phyloP scores from a whole-genome alignment of 2,797 vertebrate species.

The Hippocampus kuda region DNA sequence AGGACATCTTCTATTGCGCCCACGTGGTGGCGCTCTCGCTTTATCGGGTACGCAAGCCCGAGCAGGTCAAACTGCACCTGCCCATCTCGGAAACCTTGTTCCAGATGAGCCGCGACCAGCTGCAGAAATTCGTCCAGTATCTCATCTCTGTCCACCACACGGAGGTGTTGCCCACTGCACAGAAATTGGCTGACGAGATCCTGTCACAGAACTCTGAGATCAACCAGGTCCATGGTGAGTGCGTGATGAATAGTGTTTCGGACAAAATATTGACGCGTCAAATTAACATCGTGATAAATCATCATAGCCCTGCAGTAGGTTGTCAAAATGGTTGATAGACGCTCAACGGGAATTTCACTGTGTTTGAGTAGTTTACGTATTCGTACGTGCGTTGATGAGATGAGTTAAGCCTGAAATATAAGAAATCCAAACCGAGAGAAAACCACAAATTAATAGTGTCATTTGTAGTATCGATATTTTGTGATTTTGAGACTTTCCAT shows the following conservation, averaged over 20 bases:
- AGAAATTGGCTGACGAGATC: conserved; percentile 96
- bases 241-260: conserved; percentile 10
- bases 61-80: conserved; percentile 97
- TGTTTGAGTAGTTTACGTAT: not conserved
- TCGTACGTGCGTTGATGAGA: not conserved
- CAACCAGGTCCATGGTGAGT: conserved; percentile 98
- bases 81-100: conserved; percentile 98
- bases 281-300: not conserved
- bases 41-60: conserved; percentile 94
- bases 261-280: not conserved
- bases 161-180: conserved; percentile 95
- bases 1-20: conserved; percentile 99
- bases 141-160: conserved; percentile 98
- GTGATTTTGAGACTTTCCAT: not conserved
- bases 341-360: not conserved
- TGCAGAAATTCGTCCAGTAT: conserved; percentile 99
- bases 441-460: not conserved
- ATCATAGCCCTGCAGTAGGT: not conserved
- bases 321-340: not conserved
- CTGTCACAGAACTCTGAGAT: conserved; percentile 98
- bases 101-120: conserved; percentile 98
- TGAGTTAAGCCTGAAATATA: not conserved
- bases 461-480: not conserved
- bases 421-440: not conserved
- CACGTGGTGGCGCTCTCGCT: conserved; percentile 95